phyloP scores from a whole-genome alignment of 1,140 invertebrate genomes.

The Macrocentrus cingulum region DNA sequence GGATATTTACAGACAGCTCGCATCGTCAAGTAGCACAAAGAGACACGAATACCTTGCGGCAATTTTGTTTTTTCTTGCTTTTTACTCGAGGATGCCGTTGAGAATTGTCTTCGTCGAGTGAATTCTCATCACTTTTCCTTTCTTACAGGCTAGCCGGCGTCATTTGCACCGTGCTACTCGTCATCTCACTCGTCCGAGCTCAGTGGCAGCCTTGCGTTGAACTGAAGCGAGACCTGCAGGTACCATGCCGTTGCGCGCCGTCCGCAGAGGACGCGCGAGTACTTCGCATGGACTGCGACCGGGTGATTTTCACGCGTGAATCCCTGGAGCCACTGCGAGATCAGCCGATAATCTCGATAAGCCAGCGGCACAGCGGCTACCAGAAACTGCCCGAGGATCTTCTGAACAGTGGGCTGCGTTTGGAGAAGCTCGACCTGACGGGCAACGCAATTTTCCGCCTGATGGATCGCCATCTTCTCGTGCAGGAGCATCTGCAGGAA shows the following conservation, averaged over 20 bases:
- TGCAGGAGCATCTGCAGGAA: constrained; percentile 68
- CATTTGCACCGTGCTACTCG: not conserved
- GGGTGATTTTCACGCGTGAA: constrained; percentile 77
- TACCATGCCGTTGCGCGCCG: constrained; percentile 63
- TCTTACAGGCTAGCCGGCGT: constrained; percentile 1
- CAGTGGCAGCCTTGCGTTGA: constrained; percentile 67
- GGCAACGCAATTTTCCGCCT: constrained; percentile 78
- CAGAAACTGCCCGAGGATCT: constrained; percentile 69
- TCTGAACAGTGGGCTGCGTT: constrained; percentile 61
- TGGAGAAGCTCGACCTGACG: constrained; percentile 78
- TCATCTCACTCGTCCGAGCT: constrained; percentile 13
- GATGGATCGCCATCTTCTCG: constrained; percentile 73
- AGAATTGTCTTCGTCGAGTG: too few relatives aligned
- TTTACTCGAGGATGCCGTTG: too few relatives aligned
- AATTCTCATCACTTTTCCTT: not conserved
- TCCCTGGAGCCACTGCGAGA: constrained; percentile 72
- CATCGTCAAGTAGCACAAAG: constrained; percentile 5
- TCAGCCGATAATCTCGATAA: constrained; percentile 74
- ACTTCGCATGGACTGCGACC: constrained; percentile 77
- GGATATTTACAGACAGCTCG: not conserved
- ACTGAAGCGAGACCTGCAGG: constrained; percentile 64
- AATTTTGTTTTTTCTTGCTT: not conserved
- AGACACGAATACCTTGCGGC: constrained; percentile 8
- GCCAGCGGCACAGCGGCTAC: constrained; percentile 75
- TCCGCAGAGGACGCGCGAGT: constrained; percentile 41